Conservation (phyloP, 1,140 invertebrate genomes). For the Leptoteleia sp. region DNA sequence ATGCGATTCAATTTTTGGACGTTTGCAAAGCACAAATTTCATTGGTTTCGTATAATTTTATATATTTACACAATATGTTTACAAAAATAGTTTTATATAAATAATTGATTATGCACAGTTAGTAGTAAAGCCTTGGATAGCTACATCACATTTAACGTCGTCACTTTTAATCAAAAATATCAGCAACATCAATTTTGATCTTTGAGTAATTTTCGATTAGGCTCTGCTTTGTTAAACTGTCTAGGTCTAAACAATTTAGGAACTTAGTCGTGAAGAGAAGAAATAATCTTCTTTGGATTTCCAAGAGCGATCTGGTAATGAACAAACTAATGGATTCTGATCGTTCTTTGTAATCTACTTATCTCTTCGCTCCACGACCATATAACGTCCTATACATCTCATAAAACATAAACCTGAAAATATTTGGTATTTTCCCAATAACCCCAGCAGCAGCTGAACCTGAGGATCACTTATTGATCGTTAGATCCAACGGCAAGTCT, state of each 20-base stretch:
- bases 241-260: constrained; percentile 19
- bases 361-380: not conserved
- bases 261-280: constrained; percentile 1
- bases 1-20: not conserved
- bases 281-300: not conserved
- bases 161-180: not conserved
- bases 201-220: constrained; percentile 9
- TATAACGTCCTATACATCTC: not conserved
- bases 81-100: constrained; percentile 48
- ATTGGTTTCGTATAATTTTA: constrained; percentile 17
- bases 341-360: constrained; percentile 10
- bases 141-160: constrained; percentile 18
- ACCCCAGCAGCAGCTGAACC: too few relatives aligned
- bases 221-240: constrained; percentile 33
- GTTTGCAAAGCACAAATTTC: constrained; percentile 8
- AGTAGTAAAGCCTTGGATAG: not conserved
- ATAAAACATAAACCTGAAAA: constrained; percentile 25
- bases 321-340: not conserved
- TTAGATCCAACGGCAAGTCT: constrained; percentile 78
- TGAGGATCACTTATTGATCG: constrained; percentile 75
- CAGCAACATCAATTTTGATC: constrained; percentile 6
- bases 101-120: constrained; percentile 44
- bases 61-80: constrained; percentile 42
- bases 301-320: constrained; percentile 12
- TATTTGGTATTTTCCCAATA: constrained; percentile 51